Evolutionary conservation across 2,888 invertebrate genomes (phyloP).

Genomic region (Melanostoma scalare): DNA sequence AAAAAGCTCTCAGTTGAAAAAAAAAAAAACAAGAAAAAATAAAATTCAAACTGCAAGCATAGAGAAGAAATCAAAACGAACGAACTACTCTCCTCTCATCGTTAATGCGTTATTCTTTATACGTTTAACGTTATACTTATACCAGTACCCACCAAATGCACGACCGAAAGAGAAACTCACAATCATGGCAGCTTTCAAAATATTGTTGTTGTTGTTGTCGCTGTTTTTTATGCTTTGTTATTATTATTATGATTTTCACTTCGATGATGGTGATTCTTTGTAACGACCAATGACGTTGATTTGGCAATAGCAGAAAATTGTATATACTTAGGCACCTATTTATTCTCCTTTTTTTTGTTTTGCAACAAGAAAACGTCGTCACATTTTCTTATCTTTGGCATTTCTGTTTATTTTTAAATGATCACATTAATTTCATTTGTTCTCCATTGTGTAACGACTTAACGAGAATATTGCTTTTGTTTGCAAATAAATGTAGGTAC

Average conservation of each 20-base stretch:
- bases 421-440: slow-evolving; percentile 19
- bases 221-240: background rate
- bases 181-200: slow-evolving; percentile 17
- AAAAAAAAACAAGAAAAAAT: slow-evolving; percentile 6
- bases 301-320: slow-evolving; percentile 14
- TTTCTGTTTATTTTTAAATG: background rate
- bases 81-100: slow-evolving; percentile 39
- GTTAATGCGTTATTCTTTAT: slow-evolving; percentile 3
- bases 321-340: slow-evolving; percentile 14
- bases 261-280: slow-evolving; percentile 39
- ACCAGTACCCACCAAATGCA: too few species aligned
- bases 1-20: slow-evolving; percentile 8
- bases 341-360: slow-evolving; percentile 2
- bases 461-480: slow-evolving; percentile 40
- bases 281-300: slow-evolving; percentile 31
- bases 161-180: slow-evolving; percentile 8
- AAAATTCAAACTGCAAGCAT: slow-evolving; percentile 1
- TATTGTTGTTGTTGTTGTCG: slow-evolving; percentile 9
- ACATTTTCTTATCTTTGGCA: slow-evolving; percentile 21
- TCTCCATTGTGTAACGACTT: slow-evolving; percentile 33
- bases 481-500: slow-evolving; percentile 15
- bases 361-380: slow-evolving; percentile 21
- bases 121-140: too few species aligned
- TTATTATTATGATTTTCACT: slow-evolving; percentile 8
- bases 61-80: slow-evolving; percentile 55